phyloP scores from a whole-genome alignment of 2,888 invertebrate genomes.

The Sthenelais limicola region DNA sequence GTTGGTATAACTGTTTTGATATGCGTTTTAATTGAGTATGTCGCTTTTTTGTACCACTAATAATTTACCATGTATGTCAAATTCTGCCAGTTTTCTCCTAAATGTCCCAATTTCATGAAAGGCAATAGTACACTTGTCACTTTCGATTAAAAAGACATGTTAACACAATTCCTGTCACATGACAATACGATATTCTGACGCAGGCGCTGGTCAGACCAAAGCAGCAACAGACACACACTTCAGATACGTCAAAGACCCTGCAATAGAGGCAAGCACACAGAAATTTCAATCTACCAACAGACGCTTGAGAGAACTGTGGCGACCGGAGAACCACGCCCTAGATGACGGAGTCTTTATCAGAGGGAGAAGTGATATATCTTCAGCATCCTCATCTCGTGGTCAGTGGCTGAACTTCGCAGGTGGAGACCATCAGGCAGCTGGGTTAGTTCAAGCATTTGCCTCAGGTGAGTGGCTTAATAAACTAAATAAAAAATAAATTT shows the following conservation, averaged over 20 bases:
- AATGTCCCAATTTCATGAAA: too few relatives aligned
- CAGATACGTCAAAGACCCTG: conserved; percentile 13
- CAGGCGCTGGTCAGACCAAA: too few relatives aligned
- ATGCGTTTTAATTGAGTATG: too few relatives aligned
- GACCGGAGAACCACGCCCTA: conserved; percentile 58
- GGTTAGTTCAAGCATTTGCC: conserved; percentile 63
- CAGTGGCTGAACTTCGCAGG: conserved; percentile 65
- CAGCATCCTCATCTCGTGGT: conserved; percentile 53
- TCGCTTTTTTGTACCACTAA: too few relatives aligned
- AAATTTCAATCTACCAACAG: neutral
- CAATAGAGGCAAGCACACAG: neutral
- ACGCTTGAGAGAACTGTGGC: conserved; percentile 54
- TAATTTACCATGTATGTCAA: too few relatives aligned
- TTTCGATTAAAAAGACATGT: too few relatives aligned
- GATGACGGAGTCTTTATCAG: conserved; percentile 59
- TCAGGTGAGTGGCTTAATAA: conserved; percentile 57
- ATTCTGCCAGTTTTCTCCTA: too few relatives aligned
- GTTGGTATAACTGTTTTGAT: too few relatives aligned
- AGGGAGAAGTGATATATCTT: conserved; percentile 56
- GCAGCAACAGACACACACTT: conserved; percentile 27
- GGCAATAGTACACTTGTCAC: too few relatives aligned
- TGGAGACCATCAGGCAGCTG: conserved; percentile 51
- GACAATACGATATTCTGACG: too few relatives aligned
- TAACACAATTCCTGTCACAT: too few relatives aligned
- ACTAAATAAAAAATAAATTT: too few relatives aligned